These are phyloP conservation scores for Taxidea taxus DNA, from an alignment of 2,113 vertebrate species.

Conservation along the genomic window DNA sequence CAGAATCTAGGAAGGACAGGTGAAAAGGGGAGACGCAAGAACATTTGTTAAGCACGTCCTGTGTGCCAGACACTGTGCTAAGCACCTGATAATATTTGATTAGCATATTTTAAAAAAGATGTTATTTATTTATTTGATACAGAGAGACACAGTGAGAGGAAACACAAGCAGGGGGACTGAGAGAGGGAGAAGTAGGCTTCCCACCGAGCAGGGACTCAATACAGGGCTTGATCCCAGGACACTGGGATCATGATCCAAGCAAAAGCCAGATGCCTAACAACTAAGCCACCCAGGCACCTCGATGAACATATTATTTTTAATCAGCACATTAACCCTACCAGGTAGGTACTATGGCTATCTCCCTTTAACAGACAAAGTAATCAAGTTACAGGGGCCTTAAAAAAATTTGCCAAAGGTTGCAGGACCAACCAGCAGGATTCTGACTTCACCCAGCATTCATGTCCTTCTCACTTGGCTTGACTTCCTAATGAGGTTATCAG, in stretches of 20 bases:
- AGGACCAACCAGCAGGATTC: neutral
- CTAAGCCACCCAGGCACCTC: no score
- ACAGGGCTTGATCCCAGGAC: no score
- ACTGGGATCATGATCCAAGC: no score
- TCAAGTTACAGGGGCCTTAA: neutral
- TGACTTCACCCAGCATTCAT: neutral
- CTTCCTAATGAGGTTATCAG: neutral
- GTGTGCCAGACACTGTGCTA: neutral
- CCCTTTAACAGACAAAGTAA: neutral
- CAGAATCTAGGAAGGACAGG: constrained; percentile 10
- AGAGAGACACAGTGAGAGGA: no score
- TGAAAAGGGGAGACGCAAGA: neutral
- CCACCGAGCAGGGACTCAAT: no score
- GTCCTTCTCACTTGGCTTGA: neutral
- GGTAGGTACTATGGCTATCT: neutral
- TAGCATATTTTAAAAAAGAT: neutral
- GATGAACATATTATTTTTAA: neutral
- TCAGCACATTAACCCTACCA: neutral
- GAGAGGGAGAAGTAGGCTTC: no score
- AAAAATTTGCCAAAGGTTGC: neutral
- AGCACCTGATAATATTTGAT: neutral
- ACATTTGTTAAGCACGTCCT: neutral
- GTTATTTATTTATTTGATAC: no score
- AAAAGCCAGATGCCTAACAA: no score
- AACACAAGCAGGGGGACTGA: no score